These are phyloP conservation scores for Etia nguti DNA, from an alignment of 2,113 vertebrate species.

Conservation along the genomic window DNA sequence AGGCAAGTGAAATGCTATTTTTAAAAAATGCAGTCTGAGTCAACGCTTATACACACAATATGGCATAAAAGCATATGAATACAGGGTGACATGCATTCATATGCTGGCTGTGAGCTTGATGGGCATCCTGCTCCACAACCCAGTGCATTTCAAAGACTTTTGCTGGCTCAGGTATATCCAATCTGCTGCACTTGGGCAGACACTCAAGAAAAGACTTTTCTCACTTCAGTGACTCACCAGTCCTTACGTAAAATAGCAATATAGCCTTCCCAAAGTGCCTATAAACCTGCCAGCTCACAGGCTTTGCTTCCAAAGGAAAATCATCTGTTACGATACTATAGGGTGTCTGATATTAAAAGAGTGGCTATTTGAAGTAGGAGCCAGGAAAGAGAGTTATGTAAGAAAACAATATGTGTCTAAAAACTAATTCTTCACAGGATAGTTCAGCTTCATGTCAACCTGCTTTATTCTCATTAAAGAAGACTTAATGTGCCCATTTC, in stretches of 20 bases:
- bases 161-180: not conserved
- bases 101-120: not conserved
- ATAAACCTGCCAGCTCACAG: not conserved
- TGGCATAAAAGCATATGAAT: not conserved
- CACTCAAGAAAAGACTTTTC: not conserved
- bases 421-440: not conserved
- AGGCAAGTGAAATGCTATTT: not conserved
- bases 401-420: not conserved
- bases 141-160: constrained; percentile 1
- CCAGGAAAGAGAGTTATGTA: not conserved
- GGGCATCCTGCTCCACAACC: not conserved
- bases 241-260: not conserved
- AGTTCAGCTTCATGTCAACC: not conserved
- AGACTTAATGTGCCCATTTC: not conserved
- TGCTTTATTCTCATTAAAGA: not conserved
- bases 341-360: not conserved
- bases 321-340: not conserved
- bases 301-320: not conserved
- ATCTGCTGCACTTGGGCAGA: not conserved
- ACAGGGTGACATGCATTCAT: not conserved
- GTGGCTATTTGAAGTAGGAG: not conserved
- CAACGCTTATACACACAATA: not conserved
- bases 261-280: not conserved
- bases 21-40: not conserved
- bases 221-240: not conserved